phyloP scores from a whole-genome alignment of 2,888 invertebrate species.

The Anaspis maculata region DNA sequence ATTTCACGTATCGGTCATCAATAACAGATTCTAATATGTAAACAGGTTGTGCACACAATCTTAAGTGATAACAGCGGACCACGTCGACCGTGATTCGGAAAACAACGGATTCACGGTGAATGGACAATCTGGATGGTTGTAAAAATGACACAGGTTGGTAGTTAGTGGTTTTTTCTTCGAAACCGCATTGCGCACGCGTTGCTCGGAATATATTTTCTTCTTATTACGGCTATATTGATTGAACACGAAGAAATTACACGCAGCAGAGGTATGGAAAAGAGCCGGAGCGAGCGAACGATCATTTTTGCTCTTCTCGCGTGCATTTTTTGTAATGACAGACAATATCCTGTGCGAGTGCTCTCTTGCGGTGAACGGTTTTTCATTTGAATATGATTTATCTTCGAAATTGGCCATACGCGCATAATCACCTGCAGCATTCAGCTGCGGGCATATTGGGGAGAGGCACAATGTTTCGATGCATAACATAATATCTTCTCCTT shows the following conservation, averaged over 20 bases:
- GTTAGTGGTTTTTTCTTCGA: constrained; percentile 25
- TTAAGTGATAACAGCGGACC: constrained; percentile 22
- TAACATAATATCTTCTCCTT: no score
- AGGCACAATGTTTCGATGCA: no score
- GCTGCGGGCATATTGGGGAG: no score
- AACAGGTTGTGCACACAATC: constrained; percentile 26
- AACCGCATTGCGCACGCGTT: constrained; percentile 30
- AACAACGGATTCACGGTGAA: constrained; percentile 7
- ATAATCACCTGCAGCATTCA: no score
- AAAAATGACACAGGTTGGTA: constrained; percentile 24
- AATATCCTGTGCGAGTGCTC: constrained; percentile 22
- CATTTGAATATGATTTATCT: constrained; percentile 13
- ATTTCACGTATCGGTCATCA: constrained; percentile 23
- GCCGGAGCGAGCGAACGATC: no score
- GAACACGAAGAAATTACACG: constrained; percentile 28
- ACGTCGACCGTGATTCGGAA: constrained; percentile 8
- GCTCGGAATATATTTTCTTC: constrained; percentile 23
- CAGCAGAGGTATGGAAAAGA: constrained; percentile 11
- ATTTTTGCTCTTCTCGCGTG: constrained; percentile 10
- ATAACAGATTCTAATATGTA: constrained; percentile 24
- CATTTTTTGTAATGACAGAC: constrained; percentile 22
- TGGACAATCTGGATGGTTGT: constrained; percentile 17
- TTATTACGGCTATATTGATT: constrained; percentile 28
- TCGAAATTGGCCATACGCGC: constrained; percentile 11
- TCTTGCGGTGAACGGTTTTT: constrained; percentile 16